Conservation (phyloP, 1,140 invertebrate genomes). For the Battus philenor region DNA sequence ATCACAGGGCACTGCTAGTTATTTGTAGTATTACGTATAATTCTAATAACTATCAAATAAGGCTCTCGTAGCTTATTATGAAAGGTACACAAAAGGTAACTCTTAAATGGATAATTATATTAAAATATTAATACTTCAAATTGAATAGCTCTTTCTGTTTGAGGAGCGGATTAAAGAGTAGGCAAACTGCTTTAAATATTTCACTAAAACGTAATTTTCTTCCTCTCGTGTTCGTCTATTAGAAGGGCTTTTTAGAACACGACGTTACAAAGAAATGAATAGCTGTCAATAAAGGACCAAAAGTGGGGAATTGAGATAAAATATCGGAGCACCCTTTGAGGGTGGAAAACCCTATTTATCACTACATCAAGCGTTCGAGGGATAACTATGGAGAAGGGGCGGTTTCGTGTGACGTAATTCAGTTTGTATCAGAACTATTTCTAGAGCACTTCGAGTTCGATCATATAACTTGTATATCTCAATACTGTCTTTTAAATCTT, state of each 20-base stretch:
- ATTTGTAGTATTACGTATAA: neutral
- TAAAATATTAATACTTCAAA: too few relatives aligned
- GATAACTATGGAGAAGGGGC: constrained; percentile 3
- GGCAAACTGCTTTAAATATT: too few relatives aligned
- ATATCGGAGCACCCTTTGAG: constrained; percentile 14
- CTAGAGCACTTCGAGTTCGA: too few relatives aligned
- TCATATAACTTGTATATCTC: too few relatives aligned
- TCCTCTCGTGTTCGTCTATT: neutral
- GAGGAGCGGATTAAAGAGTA: too few relatives aligned
- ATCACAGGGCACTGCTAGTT: neutral
- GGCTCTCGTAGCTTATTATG: too few relatives aligned
- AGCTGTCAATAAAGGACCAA: constrained; percentile 6
- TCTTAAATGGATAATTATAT: too few relatives aligned
- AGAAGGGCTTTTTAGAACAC: constrained; percentile 7
- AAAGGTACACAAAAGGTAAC: too few relatives aligned
- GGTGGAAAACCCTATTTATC: constrained; percentile 13
- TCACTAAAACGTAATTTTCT: too few relatives aligned
- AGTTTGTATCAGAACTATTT: constrained; percentile 8
- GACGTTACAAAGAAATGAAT: constrained; percentile 13
- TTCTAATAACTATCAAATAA: too few relatives aligned
- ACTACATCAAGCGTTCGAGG: constrained; percentile 11
- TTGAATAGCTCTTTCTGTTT: too few relatives aligned
- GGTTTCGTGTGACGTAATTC: neutral
- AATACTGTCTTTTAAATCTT: too few relatives aligned
- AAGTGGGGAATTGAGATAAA: constrained; percentile 18